phyloP scores from a whole-genome alignment of 2,888 invertebrate genomes.

The Ennomos fuscantarius region DNA sequence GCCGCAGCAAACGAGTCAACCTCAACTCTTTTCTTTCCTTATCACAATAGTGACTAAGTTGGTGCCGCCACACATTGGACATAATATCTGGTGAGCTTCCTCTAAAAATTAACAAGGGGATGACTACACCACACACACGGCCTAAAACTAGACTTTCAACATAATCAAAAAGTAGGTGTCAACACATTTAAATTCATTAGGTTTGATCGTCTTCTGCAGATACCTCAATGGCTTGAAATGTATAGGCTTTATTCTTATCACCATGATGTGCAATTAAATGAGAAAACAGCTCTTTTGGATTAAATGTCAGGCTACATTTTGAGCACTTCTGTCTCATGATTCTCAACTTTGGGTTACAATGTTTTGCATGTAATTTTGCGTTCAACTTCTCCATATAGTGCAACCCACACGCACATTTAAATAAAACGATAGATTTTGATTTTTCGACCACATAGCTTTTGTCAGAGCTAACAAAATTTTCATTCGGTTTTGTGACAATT shows the following conservation, averaged over 20 bases:
- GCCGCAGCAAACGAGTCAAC: too few species aligned
- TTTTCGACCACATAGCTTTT: constrained; percentile 12
- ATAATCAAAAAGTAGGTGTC: too few species aligned
- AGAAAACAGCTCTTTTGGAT: constrained; percentile 61
- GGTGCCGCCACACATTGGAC: too few species aligned
- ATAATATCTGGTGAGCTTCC: too few species aligned
- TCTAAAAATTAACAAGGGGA: too few species aligned
- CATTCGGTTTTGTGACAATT: constrained; percentile 6
- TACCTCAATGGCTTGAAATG: constrained; percentile 53
- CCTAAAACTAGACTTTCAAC: too few species aligned
- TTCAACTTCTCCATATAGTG: constrained; percentile 58
- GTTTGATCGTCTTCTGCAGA: constrained; percentile 21
- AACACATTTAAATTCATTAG: not conserved
- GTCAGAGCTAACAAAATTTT: constrained; percentile 13
- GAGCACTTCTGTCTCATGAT: constrained; percentile 60
- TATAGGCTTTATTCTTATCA: constrained; percentile 52
- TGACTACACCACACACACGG: too few species aligned
- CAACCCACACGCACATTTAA: constrained; percentile 66
- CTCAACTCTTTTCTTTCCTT: too few species aligned
- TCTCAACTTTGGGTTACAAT: constrained; percentile 50
- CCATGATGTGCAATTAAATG: constrained; percentile 67
- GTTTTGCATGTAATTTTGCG: constrained; percentile 50
- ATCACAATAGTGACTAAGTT: too few species aligned
- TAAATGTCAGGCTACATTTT: constrained; percentile 66
- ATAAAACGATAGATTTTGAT: constrained; percentile 48